These are phyloP conservation scores for Bellardia bayeri DNA, from an alignment of 2,888 invertebrate genomes.

Conservation along the genomic window DNA sequence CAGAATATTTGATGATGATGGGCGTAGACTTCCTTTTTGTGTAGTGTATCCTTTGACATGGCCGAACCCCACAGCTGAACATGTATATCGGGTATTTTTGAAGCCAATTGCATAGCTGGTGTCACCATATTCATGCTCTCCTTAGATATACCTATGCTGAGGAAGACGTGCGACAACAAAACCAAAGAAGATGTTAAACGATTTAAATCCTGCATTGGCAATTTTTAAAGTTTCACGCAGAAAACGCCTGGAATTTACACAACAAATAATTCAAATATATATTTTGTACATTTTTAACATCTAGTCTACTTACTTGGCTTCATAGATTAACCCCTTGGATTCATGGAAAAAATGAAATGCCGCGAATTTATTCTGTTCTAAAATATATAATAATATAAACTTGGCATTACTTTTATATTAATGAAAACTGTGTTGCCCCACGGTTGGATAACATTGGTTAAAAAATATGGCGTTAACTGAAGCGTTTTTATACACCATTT, in stretches of 20 bases:
- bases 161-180: slow-evolving; percentile 97
- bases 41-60: slow-evolving; percentile 93
- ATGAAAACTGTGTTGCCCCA: no score
- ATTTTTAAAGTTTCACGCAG: slow-evolving; percentile 98
- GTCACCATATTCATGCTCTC: slow-evolving; percentile 99
- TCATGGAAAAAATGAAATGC: no score
- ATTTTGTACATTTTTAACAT: background rate
- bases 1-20: slow-evolving; percentile 97
- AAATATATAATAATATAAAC: no score
- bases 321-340: no score
- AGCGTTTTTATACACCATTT: no score
- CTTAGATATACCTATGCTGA: slow-evolving; percentile 95
- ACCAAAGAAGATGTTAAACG: slow-evolving; percentile 97
- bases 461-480: no score
- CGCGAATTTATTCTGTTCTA: no score
- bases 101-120: slow-evolving; percentile 98
- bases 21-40: slow-evolving; percentile 96
- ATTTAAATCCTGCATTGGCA: slow-evolving; percentile 99
- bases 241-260: slow-evolving; percentile 89
- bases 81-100: slow-evolving; percentile 99
- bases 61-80: slow-evolving; percentile 99
- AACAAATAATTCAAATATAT: slow-evolving; percentile 10
- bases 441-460: no score
- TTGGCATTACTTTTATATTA: no score
- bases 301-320: slow-evolving; percentile 93